Evolutionary conservation across 1,140 invertebrate genomes (phyloP).

Genomic region (Cepaea nemoralis): DNA sequence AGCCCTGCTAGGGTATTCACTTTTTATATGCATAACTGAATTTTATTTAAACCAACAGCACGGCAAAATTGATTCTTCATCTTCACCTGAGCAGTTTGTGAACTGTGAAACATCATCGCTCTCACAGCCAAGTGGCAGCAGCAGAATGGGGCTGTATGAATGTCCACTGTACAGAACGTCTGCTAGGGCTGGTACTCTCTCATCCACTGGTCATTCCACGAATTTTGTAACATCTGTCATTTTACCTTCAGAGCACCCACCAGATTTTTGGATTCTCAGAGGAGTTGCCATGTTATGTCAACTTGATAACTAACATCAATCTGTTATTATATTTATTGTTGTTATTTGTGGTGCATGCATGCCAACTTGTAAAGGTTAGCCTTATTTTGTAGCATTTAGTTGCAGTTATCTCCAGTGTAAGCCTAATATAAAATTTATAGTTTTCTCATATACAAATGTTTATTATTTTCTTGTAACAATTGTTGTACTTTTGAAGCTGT

Average conservation of each 20-base stretch:
- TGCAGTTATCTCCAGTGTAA: no score
- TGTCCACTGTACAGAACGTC: conserved; percentile 87
- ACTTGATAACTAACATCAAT: conserved; percentile 58
- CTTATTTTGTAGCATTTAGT: no score
- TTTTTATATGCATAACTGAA: background rate
- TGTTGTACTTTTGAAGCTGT: no score
- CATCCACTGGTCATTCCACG: conserved; percentile 87
- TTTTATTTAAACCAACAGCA: background rate
- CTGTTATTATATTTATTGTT: no score
- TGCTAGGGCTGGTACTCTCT: conserved; percentile 83
- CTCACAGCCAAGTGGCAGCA: background rate
- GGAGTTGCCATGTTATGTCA: conserved; percentile 69
- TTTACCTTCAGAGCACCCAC: conserved; percentile 60
- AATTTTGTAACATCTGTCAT: conserved; percentile 81
- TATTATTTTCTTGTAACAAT: no score
- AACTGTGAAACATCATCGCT: background rate
- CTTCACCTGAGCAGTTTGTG: background rate
- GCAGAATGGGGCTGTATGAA: conserved; percentile 74
- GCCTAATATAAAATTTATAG: no score
- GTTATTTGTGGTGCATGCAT: no score
- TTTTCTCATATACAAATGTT: no score
- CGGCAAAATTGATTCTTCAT: background rate
- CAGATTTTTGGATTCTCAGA: conserved; percentile 67
- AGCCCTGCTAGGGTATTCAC: no score
- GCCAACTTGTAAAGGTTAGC: no score